A percentile compares a stretch with the other conserved stretches of the same genome.
phyloP scores from a whole-genome alignment of 2,113 vertebrate species.

The Oceanodroma tethys region DNA sequence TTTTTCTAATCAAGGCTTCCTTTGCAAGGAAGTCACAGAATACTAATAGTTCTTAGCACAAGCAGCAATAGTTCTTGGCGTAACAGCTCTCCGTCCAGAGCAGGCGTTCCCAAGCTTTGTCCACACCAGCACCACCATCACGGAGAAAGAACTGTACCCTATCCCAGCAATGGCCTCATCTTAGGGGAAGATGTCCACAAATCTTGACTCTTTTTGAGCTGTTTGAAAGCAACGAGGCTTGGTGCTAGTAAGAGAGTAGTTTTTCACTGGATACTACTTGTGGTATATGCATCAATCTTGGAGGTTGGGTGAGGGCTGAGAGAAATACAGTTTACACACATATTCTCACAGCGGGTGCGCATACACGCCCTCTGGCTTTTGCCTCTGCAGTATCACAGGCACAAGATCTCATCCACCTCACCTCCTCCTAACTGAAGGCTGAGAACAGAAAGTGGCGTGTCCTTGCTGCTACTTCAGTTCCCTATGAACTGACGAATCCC shows the following conservation, averaged over 20 bases:
- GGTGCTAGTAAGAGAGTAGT: not conserved
- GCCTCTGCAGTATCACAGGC: not conserved
- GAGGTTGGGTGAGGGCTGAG: not conserved
- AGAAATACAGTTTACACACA: not conserved
- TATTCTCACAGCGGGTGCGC: fast-evolving
- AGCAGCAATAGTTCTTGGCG: not conserved
- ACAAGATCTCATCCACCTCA: not conserved
- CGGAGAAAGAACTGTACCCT: not conserved
- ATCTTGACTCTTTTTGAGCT: not conserved
- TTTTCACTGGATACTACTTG: not conserved
- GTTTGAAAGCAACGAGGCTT: not conserved
- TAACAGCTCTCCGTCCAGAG: no score
- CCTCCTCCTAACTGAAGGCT: not conserved
- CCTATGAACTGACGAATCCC: not conserved
- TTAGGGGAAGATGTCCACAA: not conserved
- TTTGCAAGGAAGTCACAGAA: not conserved
- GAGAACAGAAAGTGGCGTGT: not conserved
- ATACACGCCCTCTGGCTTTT: not conserved
- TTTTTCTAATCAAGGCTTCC: conserved; percentile 22
- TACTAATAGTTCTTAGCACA: not conserved
- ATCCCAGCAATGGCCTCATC: not conserved
- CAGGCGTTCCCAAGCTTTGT: not conserved
- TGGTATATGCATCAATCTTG: no score
- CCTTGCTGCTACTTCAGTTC: not conserved
- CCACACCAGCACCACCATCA: not conserved